Evolutionary conservation across 2,888 invertebrate genomes (phyloP), one percentile per base, ranked within the genome.

Genomic region (Leptopilina myrica): DNA sequence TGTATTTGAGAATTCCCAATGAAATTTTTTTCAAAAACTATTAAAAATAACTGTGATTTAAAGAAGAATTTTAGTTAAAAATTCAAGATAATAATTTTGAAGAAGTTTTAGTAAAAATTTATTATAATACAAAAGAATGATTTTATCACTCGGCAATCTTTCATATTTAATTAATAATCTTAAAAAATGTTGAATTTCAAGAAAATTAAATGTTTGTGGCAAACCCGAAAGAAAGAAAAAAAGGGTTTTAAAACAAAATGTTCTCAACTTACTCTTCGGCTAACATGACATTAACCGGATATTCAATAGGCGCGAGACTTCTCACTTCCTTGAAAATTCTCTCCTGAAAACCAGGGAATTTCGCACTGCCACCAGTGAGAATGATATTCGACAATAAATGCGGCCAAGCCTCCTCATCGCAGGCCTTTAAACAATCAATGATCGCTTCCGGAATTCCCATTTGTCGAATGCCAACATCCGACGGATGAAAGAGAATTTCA

Each of bases 401-500:
- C 11, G 96, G 95, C 86, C 95, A 95, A 75, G 96, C 92, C 86
- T 95, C 95, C 87, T 94, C 93, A 0, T 97, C 96, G 84, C 97
- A 97, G 0, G 93, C 92, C 76, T 94, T 93, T n/a, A 98, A 94
- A 0, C 95, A 94, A 88, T 97, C 94, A 78, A 96, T 94, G 7
- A 98, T 95, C 0, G 97, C 96, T 93, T 99, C 98, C 0, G 97
- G 94, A 81, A 99, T 95, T 0, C 99, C 99, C 95, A 98, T 97
- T 92, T 93, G 95, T 77, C 95, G 94, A 82, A 99, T 96, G 0
- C 98, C 98, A 59, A 99, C 96, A 90, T 99, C 98, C 1, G 97
- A 97, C 0, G 99, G 99, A 89, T 96, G 95, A 90, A 99, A 99
- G 4, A 99, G 92, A 2, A 99, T 93, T 92, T 99, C 99, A 0